Evolutionary conservation across 1,140 invertebrate genomes (phyloP), one percentile per base, ranked within the genome.

Genomic region (Sycophaga agraensis): DNA sequence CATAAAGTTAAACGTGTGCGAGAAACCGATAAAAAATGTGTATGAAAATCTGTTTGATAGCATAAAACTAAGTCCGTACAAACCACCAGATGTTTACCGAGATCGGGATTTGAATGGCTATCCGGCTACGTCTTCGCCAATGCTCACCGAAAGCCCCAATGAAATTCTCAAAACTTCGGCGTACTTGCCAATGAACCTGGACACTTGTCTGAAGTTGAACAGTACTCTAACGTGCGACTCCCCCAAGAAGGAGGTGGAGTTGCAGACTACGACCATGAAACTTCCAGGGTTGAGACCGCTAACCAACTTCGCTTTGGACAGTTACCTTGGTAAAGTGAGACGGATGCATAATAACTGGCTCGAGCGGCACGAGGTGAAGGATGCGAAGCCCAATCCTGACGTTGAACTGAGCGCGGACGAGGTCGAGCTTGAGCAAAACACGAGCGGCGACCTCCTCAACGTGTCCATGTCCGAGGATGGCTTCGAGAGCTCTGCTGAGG

Each of bases 401-500:
- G 7, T 14, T 11, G 43, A 61, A 58, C 62, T 56, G 16, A 77
- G 72, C 39, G 7, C 63, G 1, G 73, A 75, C 0, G 76, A 76
- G 7, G 9, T 59, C 8, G 70, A 78, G 37, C 66, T 70, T 1
- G 72, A 77, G 11, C 72, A 76, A 45, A 77, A 78, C 35, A 79
- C 73, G 0, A 78, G 73, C 26, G 73, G 69, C 4, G 76, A 77
- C 68, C 39, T 73, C 9, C 37, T 78, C 22, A 77, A 79, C 45
- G 70, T 72, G 19, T 69, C 69, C 0, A 49, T 75, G 1, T 78
- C 73, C 0, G 70, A 75, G 3, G 74, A 80, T 24, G 69, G 60
- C 0, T 1, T 59, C 6, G 66, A 67, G 4, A 21, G 64, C 35
- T 45, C 55, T 11, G 35, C 8, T 2, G 67, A 66, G 4, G 54